phyloP scores from a whole-genome alignment of 2,888 invertebrate species.

The Callyntrura guangdongensis region DNA sequence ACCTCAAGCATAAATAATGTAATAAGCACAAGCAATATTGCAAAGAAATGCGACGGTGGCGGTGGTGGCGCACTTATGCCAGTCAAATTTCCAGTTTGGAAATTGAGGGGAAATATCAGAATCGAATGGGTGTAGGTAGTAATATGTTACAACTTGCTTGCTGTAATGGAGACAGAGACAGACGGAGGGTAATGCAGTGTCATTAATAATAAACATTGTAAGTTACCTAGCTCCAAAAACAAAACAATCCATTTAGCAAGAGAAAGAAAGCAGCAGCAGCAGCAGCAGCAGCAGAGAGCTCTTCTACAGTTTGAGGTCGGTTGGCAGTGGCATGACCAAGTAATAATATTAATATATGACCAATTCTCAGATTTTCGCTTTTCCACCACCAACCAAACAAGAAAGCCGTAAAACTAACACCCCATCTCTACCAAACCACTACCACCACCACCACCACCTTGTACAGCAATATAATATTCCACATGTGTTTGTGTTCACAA shows the following conservation, averaged over 20 bases:
- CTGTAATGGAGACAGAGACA: conserved; percentile 55
- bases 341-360: conserved; percentile 74
- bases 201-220: conserved; percentile 71
- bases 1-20: conserved; percentile 75
- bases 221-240: conserved; percentile 21
- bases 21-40: conserved; percentile 63
- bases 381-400: conserved; percentile 12
- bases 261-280: background rate
- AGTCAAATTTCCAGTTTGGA: conserved; percentile 37
- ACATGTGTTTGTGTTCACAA: background rate
- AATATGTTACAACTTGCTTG: conserved; percentile 39
- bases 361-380: conserved; percentile 44
- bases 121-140: conserved; percentile 62
- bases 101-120: conserved; percentile 76
- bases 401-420: conserved; percentile 28
- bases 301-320: conserved; percentile 15
- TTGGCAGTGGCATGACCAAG: conserved; percentile 40
- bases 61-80: conserved; percentile 15
- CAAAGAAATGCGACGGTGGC: background rate
- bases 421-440: background rate
- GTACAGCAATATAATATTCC: background rate
- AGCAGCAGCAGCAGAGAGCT: conserved; percentile 25
- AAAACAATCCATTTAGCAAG: conserved; percentile 63
- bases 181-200: conserved; percentile 31
- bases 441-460: too few relatives aligned